Evolutionary conservation across 2,888 invertebrate species (phyloP).

Genomic region (Trissoscelio sp.): DNA sequence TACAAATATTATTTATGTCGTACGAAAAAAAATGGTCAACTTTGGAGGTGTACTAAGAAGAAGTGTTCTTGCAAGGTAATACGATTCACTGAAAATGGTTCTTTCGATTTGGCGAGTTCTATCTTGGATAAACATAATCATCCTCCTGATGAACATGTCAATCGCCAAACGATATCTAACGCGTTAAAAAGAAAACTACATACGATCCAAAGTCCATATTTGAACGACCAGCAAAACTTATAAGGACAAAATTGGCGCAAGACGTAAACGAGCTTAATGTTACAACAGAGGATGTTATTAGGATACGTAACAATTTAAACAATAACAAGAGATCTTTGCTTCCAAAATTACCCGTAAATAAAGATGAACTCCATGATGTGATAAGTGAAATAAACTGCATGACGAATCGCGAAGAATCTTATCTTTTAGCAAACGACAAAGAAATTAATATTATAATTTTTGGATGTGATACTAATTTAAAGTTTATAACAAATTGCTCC

Average conservation of each 20-base stretch:
- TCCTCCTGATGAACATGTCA: not conserved
- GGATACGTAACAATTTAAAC: conserved; percentile 6
- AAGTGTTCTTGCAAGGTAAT: not conserved
- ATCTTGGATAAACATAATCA: not conserved
- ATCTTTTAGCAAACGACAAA: not conserved
- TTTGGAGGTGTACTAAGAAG: conserved; percentile 1
- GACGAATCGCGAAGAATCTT: conserved; percentile 8
- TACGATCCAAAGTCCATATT: not conserved
- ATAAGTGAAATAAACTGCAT: not conserved
- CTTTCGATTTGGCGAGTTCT: not conserved
- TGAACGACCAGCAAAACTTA: conserved; percentile 8
- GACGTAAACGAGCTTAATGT: not conserved
- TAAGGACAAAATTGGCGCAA: not conserved
- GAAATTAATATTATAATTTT: conserved; percentile 16
- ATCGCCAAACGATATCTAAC: not conserved
- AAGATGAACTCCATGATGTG: not conserved
- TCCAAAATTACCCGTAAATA: not conserved
- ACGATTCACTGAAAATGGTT: not conserved
- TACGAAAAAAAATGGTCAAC: too few relatives aligned
- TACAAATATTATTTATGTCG: too few relatives aligned
- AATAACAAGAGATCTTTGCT: not conserved
- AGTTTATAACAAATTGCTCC: not conserved
- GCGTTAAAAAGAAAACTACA: conserved; percentile 8
- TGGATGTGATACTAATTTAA: conserved; percentile 15
- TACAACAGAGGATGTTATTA: not conserved